Evolutionary conservation across 2,888 invertebrate species (phyloP).

Genomic region (Cremastinae sp.): DNA sequence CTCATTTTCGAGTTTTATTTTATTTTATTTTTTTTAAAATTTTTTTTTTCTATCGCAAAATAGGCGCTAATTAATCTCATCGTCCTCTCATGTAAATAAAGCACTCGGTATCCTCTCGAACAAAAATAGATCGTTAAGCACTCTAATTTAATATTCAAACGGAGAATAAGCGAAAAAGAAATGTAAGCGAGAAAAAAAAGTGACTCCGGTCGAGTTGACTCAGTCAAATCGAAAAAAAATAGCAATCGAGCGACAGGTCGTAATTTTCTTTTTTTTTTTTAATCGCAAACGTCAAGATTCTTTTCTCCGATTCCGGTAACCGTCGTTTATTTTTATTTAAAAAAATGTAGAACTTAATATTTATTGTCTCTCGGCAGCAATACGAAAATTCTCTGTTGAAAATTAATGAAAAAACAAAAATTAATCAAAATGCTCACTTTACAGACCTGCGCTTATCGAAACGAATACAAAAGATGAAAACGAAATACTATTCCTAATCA

Average conservation of each 20-base stretch:
- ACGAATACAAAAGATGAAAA: constrained; percentile 19
- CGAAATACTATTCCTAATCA: constrained; percentile 71
- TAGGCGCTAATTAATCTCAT: constrained; percentile 38
- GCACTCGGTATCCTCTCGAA: constrained; percentile 53
- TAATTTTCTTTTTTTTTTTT: not conserved
- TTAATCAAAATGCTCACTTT: constrained; percentile 28
- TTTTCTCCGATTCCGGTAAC: not conserved
- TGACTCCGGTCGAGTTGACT: constrained; percentile 4
- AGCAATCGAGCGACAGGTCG: constrained; percentile 47
- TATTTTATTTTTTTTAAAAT: constrained; percentile 1
- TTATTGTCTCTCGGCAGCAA: not conserved
- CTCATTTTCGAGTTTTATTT: not conserved
- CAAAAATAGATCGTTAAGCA: constrained; percentile 56
- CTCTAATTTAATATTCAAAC: constrained; percentile 34
- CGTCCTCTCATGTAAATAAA: constrained; percentile 45
- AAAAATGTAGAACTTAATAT: not conserved
- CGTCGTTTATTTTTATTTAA: not conserved
- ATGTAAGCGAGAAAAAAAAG: constrained; percentile 14
- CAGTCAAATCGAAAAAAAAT: constrained; percentile 3
- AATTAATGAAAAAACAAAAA: not conserved
- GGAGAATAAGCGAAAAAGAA: constrained; percentile 5
- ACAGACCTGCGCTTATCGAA: constrained; percentile 46
- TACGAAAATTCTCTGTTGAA: not conserved
- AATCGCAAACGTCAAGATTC: constrained; percentile 21
- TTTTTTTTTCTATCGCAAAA: not conserved